Evolutionary conservation across 35 echinoderm and acorn worm genomes (phyloP).

Genomic region (Hemicentrotus pulcherrimus): DNA sequence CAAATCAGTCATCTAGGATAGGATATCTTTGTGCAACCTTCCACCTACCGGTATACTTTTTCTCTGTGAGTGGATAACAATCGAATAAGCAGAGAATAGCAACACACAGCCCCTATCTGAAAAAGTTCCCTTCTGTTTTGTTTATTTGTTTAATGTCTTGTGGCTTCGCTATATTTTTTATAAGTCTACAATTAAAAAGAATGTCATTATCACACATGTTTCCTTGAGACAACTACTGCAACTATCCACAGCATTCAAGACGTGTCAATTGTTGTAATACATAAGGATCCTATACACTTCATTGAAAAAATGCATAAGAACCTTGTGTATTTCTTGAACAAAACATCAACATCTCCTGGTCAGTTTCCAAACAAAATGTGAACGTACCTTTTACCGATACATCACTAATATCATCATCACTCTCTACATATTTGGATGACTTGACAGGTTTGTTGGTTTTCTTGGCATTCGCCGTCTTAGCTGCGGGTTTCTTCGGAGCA

Average conservation of each 20-base stretch:
- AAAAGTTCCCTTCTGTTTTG: too few relatives aligned
- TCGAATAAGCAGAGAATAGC: too few relatives aligned
- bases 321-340: too few relatives aligned
- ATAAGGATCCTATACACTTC: not conserved
- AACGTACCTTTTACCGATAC: not conserved
- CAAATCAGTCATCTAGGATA: too few relatives aligned
- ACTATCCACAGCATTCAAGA: not conserved
- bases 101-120: too few relatives aligned
- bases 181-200: not conserved
- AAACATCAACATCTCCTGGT: not conserved
- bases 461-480: slow-evolving; percentile 38
- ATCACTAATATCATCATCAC: not conserved
- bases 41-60: too few relatives aligned
- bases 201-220: not conserved
- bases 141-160: not conserved
- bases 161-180: not conserved
- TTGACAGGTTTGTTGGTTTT: slow-evolving; percentile 21
- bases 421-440: not conserved
- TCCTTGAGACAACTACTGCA: not conserved
- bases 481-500: not conserved
- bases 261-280: not conserved
- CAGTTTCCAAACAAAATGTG: not conserved
- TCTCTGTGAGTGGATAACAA: too few relatives aligned
- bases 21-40: too few relatives aligned
- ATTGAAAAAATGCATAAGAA: too few relatives aligned